These are phyloP conservation scores for Steinernema scapterisci DNA, from an alignment of 2,888 invertebrate species.

Conservation along the genomic window DNA sequence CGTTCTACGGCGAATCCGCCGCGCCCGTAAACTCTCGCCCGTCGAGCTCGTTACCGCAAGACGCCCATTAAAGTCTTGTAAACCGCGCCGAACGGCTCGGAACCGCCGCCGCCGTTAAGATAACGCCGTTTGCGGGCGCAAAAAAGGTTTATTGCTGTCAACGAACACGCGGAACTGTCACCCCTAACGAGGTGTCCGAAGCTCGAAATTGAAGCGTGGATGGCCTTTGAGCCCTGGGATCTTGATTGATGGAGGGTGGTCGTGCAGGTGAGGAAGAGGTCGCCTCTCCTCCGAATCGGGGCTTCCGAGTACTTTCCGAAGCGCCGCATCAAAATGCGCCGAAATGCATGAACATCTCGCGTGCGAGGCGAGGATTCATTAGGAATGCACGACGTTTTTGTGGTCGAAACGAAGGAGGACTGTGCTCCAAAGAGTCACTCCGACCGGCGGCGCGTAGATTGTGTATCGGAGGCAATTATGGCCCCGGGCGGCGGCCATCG, in stretches of 20 bases:
- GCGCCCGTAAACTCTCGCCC: too few relatives aligned
- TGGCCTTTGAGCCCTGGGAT: conserved; percentile 6
- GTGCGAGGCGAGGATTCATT: conserved; percentile 25
- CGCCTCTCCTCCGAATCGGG: conserved; percentile 1
- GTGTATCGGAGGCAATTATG: conserved; percentile 30
- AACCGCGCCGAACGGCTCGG: not conserved
- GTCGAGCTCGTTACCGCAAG: conserved; percentile 1
- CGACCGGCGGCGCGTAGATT: not conserved
- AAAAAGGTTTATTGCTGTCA: conserved; percentile 14
- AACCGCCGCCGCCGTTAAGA: not conserved
- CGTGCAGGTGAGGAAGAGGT: not conserved
- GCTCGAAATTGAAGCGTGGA: not conserved
- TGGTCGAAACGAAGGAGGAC: not conserved
- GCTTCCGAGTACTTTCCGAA: not conserved
- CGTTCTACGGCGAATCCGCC: too few relatives aligned
- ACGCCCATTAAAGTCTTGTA: conserved; percentile 12
- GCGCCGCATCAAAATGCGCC: conserved; percentile 8
- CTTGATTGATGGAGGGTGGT: not conserved
- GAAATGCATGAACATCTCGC: conserved; percentile 30
- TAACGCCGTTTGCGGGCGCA: not conserved
- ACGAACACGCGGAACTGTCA: not conserved
- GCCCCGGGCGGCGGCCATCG: conserved; percentile 22
- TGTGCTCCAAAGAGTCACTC: not conserved
- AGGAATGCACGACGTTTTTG: conserved; percentile 29
- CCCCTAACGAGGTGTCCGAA: not conserved